Evolutionary conservation across 2,888 invertebrate genomes (phyloP).

Genomic region (Imbricaverruca yamaguchii): DNA sequence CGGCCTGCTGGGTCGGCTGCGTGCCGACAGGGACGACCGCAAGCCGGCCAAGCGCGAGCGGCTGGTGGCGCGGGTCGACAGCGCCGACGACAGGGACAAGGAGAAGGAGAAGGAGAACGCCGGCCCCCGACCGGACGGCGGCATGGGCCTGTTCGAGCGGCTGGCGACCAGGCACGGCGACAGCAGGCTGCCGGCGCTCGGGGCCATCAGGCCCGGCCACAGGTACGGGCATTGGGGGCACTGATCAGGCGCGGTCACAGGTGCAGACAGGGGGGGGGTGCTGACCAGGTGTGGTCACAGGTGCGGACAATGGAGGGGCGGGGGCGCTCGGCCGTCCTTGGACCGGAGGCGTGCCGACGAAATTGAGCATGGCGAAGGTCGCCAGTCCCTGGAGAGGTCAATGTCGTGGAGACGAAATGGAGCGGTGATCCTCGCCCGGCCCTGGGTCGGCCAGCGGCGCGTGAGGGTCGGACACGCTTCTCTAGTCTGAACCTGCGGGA

Average conservation of each 20-base stretch:
- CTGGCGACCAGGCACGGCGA: background rate
- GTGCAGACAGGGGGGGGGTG: too few species aligned
- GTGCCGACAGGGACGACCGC: background rate
- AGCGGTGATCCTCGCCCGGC: too few species aligned
- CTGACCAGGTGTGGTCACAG: too few species aligned
- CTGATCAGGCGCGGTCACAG: background rate
- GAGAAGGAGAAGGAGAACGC: constrained; percentile 19
- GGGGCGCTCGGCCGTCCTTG: too few species aligned
- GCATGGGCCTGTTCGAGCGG: background rate
- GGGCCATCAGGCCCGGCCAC: background rate
- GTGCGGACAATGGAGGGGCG: too few species aligned
- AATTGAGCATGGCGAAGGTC: too few species aligned
- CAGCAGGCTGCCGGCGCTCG: background rate
- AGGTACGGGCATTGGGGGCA: background rate
- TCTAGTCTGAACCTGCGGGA: too few species aligned
- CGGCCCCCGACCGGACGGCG: background rate
- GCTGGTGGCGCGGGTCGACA: background rate
- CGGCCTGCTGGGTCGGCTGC: background rate
- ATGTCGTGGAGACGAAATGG: too few species aligned
- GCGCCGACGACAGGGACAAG: background rate
- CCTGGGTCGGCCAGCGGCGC: too few species aligned
- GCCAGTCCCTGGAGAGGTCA: too few species aligned
- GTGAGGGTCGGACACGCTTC: too few species aligned
- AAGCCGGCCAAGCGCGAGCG: background rate
- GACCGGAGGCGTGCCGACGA: too few species aligned